Evolutionary conservation across 2,113 vertebrate genomes (phyloP).

Genomic region (Passer montanus): DNA sequence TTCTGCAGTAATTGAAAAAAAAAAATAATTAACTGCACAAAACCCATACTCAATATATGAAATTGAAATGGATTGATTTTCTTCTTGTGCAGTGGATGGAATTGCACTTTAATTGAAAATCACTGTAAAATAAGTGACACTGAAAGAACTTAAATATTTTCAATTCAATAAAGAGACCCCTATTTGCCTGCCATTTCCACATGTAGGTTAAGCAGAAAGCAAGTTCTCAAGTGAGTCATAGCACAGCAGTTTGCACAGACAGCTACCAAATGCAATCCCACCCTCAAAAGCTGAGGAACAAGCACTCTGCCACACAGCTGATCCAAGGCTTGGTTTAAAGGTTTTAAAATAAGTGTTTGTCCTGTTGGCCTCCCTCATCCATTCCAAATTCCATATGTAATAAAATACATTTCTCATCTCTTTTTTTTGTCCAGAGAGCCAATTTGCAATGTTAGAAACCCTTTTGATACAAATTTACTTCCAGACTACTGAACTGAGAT

Average conservation of each 20-base stretch:
- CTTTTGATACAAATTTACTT: background rate
- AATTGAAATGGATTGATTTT: slow-evolving; percentile 7
- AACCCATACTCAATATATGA: background rate
- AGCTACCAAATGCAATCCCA: background rate
- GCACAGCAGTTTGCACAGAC: background rate
- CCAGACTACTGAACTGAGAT: slow-evolving; percentile 5
- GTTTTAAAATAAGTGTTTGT: background rate
- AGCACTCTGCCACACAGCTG: background rate
- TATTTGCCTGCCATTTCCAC: background rate
- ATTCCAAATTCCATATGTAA: background rate
- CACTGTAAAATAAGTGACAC: background rate
- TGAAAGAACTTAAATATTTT: background rate
- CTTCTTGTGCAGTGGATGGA: background rate
- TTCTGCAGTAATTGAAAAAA: background rate
- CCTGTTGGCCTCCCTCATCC: background rate
- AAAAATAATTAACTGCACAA: background rate
- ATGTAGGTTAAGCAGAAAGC: background rate
- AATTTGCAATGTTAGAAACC: background rate
- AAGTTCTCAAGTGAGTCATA: background rate
- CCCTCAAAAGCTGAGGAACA: background rate
- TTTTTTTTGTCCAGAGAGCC: background rate
- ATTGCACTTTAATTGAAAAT: slow-evolving; percentile 7
- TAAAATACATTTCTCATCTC: background rate
- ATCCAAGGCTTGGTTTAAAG: background rate
- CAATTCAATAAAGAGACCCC: background rate